Evolutionary conservation across 1,140 invertebrate genomes (phyloP), one percentile per base, ranked within the genome.

Genomic region (Diabrotica undecimpunctata): DNA sequence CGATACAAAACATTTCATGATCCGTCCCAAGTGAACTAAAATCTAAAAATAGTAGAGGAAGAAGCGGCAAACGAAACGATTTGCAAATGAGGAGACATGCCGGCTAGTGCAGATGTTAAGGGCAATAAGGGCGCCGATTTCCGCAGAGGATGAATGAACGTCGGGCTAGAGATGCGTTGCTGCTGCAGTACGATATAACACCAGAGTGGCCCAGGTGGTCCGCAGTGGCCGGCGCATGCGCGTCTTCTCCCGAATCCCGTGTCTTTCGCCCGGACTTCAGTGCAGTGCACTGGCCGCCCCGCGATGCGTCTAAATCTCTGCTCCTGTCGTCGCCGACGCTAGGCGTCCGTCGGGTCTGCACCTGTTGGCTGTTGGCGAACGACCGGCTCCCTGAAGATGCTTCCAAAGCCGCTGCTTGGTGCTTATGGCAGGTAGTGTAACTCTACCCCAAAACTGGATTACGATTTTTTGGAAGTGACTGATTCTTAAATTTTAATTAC

Each of bases 271-370:
- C 61, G 67, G 65, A 71, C 66, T 61, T 54, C 62, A 58, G 62
- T 74, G 71, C 67, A 69, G 62, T 74, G 71, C 67, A 69, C 67
- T 59, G 66, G 59, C 68, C 70, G 69, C 66, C 66, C 69, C 69
- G 67, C 69, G 69, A 70, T 67, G 67, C 70, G 65, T 50, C 62
- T 51, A 13, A 12, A 9, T 12, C 13, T 38, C 12, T 14, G 11
- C 13, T 25, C 59, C 10, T 36, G 41, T 36, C 59, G 62, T 9
- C 54, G 62, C n/a, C 41, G 57, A 50, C 46, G 50, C 41, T 9
- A 36, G 5, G 36, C 56, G 36, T 12, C 46, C 61, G 37, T 54
- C 65, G 60, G 53, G 63, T 59, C 62, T 65, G 69, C 69, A 70
- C 71, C 69, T 72, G 70, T 72, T 72, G 70, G 70, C 60, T 67